Evolutionary conservation across 2,888 invertebrate genomes (phyloP).

Genomic region (Polyploca ridens): DNA sequence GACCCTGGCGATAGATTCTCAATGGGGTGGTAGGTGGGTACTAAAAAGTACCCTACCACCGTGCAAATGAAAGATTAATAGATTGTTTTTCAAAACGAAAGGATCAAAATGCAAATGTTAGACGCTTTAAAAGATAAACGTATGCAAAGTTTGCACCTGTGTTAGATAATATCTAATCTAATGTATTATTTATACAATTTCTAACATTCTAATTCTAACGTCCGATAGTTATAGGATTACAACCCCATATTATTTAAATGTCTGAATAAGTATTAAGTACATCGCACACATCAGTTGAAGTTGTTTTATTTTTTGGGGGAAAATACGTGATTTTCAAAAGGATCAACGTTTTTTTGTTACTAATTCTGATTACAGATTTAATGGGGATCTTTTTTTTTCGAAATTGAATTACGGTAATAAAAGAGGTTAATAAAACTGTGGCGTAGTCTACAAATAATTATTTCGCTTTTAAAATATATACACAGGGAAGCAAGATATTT

Average conservation of each 20-base stretch:
- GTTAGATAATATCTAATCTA: constrained; percentile 30
- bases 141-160: constrained; percentile 59
- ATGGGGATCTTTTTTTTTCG: not conserved
- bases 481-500: too few relatives aligned
- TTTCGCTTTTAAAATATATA: too few relatives aligned
- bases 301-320: constrained; percentile 30
- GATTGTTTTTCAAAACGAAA: too few relatives aligned
- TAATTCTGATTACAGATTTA: not conserved
- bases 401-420: too few relatives aligned
- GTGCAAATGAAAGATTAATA: too few relatives aligned
- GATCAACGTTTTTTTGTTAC: not conserved
- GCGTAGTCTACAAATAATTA: too few relatives aligned
- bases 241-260: constrained; percentile 28
- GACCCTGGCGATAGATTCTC: too few relatives aligned
- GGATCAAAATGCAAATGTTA: not conserved
- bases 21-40: too few relatives aligned
- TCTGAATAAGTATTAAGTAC: constrained; percentile 24
- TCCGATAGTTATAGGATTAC: constrained; percentile 44
- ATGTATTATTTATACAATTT: constrained; percentile 41
- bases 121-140: constrained; percentile 8
- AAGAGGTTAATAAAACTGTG: not conserved
- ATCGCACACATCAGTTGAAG: constrained; percentile 26
- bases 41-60: too few relatives aligned
- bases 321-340: constrained; percentile 31
- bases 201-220: constrained; percentile 56